Base-by-base conservation (phyloP, 92 coral and sea anemone genomes). In the Parazoanthus darwini region DNA sequence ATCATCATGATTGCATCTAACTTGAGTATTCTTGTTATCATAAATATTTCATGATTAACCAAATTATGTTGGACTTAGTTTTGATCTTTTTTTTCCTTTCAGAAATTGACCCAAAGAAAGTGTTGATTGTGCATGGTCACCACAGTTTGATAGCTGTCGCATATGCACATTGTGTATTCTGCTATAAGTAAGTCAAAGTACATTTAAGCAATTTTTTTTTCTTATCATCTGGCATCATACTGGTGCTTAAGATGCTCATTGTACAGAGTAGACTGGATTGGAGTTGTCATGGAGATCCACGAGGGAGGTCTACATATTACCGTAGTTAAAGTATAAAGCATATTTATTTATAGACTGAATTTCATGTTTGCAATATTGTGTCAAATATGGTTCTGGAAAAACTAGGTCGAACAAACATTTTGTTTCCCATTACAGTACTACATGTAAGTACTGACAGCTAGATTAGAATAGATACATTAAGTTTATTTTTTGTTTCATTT, bases 71-170 rank as follows among this genome's bases (percentile, higher is more conserved):
- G 33, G 15, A 8, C 4, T 78, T 48, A 46, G 15, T 16, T 78
- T 26, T 78, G 66, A 58, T 42, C 2, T 18, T 79, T 25, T 33
- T 79, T 26, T 33, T 79, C 46, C 90, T 29, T 63, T 8, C 81
- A 97, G 99, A 94, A 87, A 81, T 95, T 42, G 95, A 97, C 54
- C 96, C 98, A 37, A 87, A 93, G 81, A 93, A 92, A 86, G 99
- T 95, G n/a, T 85, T 95, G 35, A 91, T 97, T 67, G 95, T 97
- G 37, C 89, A 91, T 23, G 99, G 99, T 4, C 99, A 97, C 73
- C 98, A 97, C 87, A 96, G 96, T 70, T 87, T 96, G 71, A 93
- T 97, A 16, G 99, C 99, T 33, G 98, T 97, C 13, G 99, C 99
- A 29, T 97, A 92, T 90, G 97, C 99, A 37, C 98, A 94, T 86